Evolutionary conservation across 1,140 invertebrate genomes (phyloP).

Genomic region (Drosophila parabipectinata): DNA sequence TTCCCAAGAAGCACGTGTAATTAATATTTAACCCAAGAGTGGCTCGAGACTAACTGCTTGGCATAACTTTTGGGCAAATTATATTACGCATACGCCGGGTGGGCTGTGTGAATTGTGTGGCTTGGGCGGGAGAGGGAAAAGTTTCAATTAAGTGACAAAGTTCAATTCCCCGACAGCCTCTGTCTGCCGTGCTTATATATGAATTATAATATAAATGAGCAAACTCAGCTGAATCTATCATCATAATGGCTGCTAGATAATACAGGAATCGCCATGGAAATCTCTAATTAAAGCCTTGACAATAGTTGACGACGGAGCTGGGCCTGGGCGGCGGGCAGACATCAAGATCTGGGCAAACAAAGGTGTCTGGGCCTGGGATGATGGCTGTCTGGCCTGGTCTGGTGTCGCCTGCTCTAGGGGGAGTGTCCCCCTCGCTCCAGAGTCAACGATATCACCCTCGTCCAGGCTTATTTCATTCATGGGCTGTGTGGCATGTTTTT

Average conservation of each 20-base stretch:
- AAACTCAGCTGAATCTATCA: slow-evolving; percentile 48
- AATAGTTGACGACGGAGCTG: slow-evolving; percentile 39
- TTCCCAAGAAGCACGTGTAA: slow-evolving; percentile 35
- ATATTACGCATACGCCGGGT: slow-evolving; percentile 44
- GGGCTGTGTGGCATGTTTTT: slow-evolving; percentile 30
- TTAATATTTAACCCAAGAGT: slow-evolving; percentile 39
- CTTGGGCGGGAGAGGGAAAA: background rate
- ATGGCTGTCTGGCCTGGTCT: slow-evolving; percentile 27
- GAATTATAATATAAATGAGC: slow-evolving; percentile 37
- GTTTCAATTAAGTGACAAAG: slow-evolving; percentile 52
- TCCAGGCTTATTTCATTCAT: slow-evolving; percentile 50
- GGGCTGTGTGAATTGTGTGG: background rate
- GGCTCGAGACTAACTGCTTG: slow-evolving; percentile 37
- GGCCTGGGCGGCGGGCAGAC: slow-evolving; percentile 34
- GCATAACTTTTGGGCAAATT: slow-evolving; percentile 39
- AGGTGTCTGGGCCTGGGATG: slow-evolving; percentile 44
- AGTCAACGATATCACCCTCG: slow-evolving; percentile 45
- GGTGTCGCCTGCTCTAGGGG: slow-evolving; percentile 19
- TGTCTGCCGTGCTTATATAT: slow-evolving; percentile 15
- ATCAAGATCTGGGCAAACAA: slow-evolving; percentile 56
- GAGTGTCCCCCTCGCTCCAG: slow-evolving; percentile 3
- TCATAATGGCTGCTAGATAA: slow-evolving; percentile 34
- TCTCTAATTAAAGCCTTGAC: slow-evolving; percentile 57
- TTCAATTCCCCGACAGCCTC: slow-evolving; percentile 32
- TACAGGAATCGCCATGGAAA: slow-evolving; percentile 35